These are phyloP conservation scores for Nothura maculosa DNA, from an alignment of 2,797 vertebrate species.

Conservation along the genomic window DNA sequence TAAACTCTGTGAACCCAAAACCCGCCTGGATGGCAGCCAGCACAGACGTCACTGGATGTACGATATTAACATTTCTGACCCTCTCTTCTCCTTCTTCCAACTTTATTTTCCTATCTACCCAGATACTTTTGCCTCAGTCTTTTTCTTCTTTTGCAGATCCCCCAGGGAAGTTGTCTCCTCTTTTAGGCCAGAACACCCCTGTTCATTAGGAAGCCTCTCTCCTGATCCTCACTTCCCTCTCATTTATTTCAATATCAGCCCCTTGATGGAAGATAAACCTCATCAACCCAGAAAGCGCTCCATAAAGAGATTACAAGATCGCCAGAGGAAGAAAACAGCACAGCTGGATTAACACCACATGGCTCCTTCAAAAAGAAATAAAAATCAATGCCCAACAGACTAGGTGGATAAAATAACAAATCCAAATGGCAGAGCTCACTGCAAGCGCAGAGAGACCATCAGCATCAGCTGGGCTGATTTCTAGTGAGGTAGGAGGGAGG, in stretches of 20 bases:
- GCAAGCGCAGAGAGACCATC: not conserved
- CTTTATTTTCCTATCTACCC: not conserved
- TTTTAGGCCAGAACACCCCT: not conserved
- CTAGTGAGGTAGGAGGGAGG: not conserved
- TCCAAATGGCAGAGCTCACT: not conserved
- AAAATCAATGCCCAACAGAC: not conserved
- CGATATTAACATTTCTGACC: not conserved
- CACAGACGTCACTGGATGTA: not conserved
- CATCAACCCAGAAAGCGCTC: accelerated
- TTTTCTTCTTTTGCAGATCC: not conserved
- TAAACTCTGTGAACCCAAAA: not conserved
- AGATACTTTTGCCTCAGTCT: accelerated
- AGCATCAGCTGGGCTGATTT: not conserved
- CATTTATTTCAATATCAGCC: not conserved
- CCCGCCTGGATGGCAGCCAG: not conserved
- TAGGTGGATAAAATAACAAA: not conserved
- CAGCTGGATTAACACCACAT: not conserved
- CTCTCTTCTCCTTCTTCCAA: not conserved
- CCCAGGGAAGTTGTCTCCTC: not conserved
- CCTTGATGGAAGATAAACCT: not conserved
- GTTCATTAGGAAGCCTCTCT: not conserved
- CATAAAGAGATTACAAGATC: not conserved
- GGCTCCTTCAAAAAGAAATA: not conserved
- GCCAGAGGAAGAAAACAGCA: not conserved
- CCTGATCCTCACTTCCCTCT: not conserved